These are phyloP conservation scores for Neelides folsomi DNA, from an alignment of 2,888 invertebrate species.

Conservation along the genomic window DNA sequence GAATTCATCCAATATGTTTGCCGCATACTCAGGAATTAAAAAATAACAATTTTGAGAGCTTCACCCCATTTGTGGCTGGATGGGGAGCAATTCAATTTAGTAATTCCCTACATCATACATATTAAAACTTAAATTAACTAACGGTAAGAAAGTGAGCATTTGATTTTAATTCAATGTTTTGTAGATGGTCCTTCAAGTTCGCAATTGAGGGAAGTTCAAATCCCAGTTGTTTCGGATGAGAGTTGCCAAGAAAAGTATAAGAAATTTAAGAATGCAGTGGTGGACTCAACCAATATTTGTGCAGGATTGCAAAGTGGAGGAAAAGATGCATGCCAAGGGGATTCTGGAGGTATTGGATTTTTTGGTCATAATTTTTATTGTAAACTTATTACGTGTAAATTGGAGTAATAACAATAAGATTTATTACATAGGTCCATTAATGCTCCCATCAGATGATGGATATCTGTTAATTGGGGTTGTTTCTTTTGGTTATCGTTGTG, in stretches of 20 bases:
- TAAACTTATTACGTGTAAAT: not conserved
- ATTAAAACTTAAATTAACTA: no score
- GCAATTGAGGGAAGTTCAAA: slow-evolving; percentile 52
- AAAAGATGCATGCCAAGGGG: slow-evolving; percentile 36
- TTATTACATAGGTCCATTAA: slow-evolving; percentile 51
- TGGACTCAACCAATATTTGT: slow-evolving; percentile 53
- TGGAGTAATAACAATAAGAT: not conserved
- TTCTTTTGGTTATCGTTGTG: slow-evolving; percentile 52
- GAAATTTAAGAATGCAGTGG: slow-evolving; percentile 39
- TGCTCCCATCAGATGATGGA: slow-evolving; percentile 43
- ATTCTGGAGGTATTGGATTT: slow-evolving; percentile 8
- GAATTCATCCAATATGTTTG: slow-evolving; percentile 59
- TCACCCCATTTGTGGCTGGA: slow-evolving; percentile 60
- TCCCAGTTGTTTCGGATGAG: slow-evolving; percentile 53
- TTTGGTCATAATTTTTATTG: not conserved
- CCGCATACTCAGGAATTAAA: slow-evolving; percentile 48
- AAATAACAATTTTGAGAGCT: slow-evolving; percentile 44
- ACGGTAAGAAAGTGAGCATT: not conserved
- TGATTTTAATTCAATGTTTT: no score
- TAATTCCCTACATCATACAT: slow-evolving; percentile 42
- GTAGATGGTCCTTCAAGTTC: slow-evolving; percentile 55
- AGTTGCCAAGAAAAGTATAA: slow-evolving; percentile 49
- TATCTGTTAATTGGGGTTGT: slow-evolving; percentile 54
- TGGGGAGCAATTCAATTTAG: slow-evolving; percentile 63
- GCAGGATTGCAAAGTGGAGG: slow-evolving; percentile 53